Evolutionary conservation across 1,140 invertebrate genomes (phyloP).

Genomic region (Cydia pomonella): DNA sequence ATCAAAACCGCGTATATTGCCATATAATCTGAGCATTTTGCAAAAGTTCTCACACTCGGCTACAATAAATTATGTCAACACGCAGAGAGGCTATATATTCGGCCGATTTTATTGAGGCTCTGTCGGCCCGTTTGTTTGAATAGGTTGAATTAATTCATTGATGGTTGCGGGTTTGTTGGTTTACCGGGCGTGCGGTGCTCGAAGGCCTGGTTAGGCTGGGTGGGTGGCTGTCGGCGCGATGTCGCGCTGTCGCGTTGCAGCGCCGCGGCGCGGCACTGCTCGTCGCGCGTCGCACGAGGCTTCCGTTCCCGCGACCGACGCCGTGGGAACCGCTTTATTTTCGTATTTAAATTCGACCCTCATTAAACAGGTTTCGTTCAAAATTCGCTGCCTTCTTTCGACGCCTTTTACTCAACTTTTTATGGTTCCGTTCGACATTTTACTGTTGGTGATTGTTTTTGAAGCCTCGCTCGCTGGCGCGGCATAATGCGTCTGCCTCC

Average conservation of each 20-base stretch:
- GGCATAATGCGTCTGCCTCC: conserved; percentile 45
- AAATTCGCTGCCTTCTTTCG: conserved; percentile 80
- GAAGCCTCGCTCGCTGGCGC: conserved; percentile 60
- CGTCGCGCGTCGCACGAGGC: conserved; percentile 44
- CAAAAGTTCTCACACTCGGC: conserved; percentile 31
- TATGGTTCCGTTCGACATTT: conserved; percentile 79
- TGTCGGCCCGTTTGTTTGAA: conserved; percentile 27
- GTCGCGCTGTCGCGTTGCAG: conserved; percentile 55
- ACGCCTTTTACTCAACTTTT: conserved; percentile 80
- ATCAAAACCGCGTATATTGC: conserved; percentile 28
- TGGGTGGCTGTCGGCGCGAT: conserved; percentile 51
- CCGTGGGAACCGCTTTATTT: conserved; percentile 79
- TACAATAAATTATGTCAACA: conserved; percentile 31
- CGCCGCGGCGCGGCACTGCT: conserved; percentile 35
- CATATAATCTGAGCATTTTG: conserved; percentile 29
- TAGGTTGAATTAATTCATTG: conserved; percentile 27
- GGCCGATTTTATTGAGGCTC: conserved; percentile 27
- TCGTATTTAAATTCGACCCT: conserved; percentile 79
- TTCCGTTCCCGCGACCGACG: conserved; percentile 77
- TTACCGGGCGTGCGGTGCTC: conserved; percentile 37
- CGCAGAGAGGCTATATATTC: conserved; percentile 27
- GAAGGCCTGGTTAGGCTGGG: conserved; percentile 34
- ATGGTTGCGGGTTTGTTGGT: not conserved
- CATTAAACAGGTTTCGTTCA: conserved; percentile 79
- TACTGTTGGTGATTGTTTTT: conserved; percentile 72